Base-by-base conservation (phyloP, 2,113 vertebrate genomes). In the Alaudala cheleensis region DNA sequence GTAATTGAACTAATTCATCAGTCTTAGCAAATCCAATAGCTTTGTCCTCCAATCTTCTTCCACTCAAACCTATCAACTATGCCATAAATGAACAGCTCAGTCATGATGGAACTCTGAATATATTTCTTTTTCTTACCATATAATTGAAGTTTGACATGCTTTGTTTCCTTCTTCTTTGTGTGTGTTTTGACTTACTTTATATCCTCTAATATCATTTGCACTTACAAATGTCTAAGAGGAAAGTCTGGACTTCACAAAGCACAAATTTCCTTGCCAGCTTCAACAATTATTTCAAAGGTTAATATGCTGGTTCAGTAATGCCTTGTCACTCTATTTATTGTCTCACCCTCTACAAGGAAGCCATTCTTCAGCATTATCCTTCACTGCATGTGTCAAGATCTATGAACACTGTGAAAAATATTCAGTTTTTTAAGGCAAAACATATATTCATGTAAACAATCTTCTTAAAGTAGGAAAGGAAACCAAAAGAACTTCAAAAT, bases 1-100 rank as follows among this genome's bases (percentile, higher is more conserved):
- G n/a, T 89, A 94, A 89, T 23, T 81, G 78, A 87, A 81, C 40
- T 74, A 89, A 87, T 89, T 91, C 19, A 74, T 86, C 87, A 85
- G 49, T 69, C 62, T 60, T 91, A 93, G 94, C 39, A 94, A 95
- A 76, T 71, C 64, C 31, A 85, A 56, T 34, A 85, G 53, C 16
- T 85, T 71, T 88, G 57, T 79, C 61, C 49, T 92, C 71, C 74
- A 60, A 5, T 28, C 34, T 84, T 61, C 51, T 76, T 92, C 70
- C 47, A 33, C 44, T 81, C 70, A 78, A 79, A 71, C 39, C 21
- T 8, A 10, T 54, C 60, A 71, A 34, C 57, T 25, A 64, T 40
- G 19, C 10, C 66, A 40, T 29, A 94, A 87, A 49, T 53, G 57
- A 70, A 56, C n/a, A 92, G 39, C 33, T 89, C 51, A 81, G 29